phyloP scores from a whole-genome alignment of 1,140 invertebrate genomes.

The Atta cephalotes region DNA sequence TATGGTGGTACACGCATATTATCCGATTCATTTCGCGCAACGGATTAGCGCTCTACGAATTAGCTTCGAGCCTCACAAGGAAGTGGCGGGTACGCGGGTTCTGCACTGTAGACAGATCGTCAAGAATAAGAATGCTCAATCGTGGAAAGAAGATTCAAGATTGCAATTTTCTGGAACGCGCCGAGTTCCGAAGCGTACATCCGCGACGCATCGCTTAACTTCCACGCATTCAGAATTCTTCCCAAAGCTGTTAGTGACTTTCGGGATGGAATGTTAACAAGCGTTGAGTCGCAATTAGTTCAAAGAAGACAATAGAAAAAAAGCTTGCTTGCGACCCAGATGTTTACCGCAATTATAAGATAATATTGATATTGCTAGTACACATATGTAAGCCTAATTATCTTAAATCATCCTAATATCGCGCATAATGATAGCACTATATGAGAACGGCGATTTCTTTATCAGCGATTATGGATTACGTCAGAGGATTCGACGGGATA shows the following conservation, averaged over 20 bases:
- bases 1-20: slow-evolving; percentile 4
- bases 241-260: slow-evolving; percentile 42
- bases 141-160: slow-evolving; percentile 60
- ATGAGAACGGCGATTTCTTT: slow-evolving; percentile 31
- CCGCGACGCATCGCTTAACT: slow-evolving; percentile 51
- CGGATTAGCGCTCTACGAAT: slow-evolving; percentile 45
- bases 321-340: background rate
- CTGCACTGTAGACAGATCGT: slow-evolving; percentile 38
- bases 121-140: slow-evolving; percentile 54
- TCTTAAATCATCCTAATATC: slow-evolving; percentile 21
- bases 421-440: background rate
- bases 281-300: slow-evolving; percentile 15
- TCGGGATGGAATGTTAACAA: slow-evolving; percentile 48
- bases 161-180: slow-evolving; percentile 58
- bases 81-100: slow-evolving; percentile 24
- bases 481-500: slow-evolving; percentile 14
- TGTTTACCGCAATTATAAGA: slow-evolving; percentile 30
- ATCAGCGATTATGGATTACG: slow-evolving; percentile 36
- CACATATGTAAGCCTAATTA: slow-evolving; percentile 17
- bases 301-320: slow-evolving; percentile 1
- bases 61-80: slow-evolving; percentile 37
- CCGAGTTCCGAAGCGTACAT: slow-evolving; percentile 48
- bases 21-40: slow-evolving; percentile 49
- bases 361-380: slow-evolving; percentile 36
- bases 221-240: slow-evolving; percentile 31